Conservation (phyloP, 2,113 vertebrate species). For the Benitochromis conjunctus region DNA sequence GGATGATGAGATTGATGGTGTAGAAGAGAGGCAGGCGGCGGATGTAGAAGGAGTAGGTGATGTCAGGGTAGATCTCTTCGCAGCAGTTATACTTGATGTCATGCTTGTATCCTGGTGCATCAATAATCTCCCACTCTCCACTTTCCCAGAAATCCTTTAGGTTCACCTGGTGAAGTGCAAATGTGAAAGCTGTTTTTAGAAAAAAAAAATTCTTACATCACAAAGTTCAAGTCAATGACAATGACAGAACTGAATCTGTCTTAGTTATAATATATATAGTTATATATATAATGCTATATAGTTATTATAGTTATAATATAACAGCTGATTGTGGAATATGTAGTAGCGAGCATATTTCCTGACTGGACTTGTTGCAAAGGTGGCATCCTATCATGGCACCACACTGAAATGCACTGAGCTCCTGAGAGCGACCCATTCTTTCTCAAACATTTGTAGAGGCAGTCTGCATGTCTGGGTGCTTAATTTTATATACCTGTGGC, state of each 20-base stretch:
- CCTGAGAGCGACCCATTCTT: neutral
- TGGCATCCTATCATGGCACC: neutral
- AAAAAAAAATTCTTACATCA: neutral
- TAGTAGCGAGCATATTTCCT: neutral
- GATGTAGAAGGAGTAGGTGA: constrained; percentile 96
- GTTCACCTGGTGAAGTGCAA: constrained; percentile 64
- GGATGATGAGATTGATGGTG: constrained; percentile 91
- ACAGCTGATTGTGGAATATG: neutral
- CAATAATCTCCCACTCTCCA: constrained; percentile 94
- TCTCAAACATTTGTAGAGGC: neutral
- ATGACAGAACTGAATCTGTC: neutral
- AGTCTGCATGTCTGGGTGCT: neutral
- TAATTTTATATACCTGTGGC: neutral
- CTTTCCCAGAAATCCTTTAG: constrained; percentile 96
- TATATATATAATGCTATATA: too few species aligned
- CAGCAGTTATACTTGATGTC: constrained; percentile 98
- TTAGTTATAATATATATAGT: rapidly evolving
- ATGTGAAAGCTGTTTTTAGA: neutral
- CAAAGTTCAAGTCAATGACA: neutral
- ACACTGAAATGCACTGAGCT: neutral
- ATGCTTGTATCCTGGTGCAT: constrained; percentile 93
- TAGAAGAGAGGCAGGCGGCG: constrained; percentile 92
- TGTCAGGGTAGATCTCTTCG: constrained; percentile 94
- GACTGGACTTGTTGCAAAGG: neutral
- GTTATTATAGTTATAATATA: neutral